phyloP scores from a whole-genome alignment of 2,888 invertebrate species.

The Phyllotreta cruciferae region DNA sequence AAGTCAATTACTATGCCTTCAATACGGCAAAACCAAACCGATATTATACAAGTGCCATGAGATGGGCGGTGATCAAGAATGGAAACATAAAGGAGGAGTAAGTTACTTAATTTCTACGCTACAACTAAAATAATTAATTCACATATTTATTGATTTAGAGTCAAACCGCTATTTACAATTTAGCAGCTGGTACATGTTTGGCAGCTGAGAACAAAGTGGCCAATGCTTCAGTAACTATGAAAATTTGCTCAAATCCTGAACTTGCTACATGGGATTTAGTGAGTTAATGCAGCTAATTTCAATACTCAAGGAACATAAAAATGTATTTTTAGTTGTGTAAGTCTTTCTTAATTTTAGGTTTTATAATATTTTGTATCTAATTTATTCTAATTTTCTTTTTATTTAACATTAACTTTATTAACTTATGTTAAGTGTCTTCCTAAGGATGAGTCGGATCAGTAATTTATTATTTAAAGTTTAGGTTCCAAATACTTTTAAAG shows the following conservation, averaged over 20 bases:
- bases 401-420: too few species aligned
- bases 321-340: too few species aligned
- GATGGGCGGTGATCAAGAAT: slow-evolving; percentile 89
- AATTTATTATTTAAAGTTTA: too few species aligned
- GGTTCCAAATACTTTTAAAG: too few species aligned
- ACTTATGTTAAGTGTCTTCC: too few species aligned
- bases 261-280: slow-evolving; percentile 66
- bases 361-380: too few species aligned
- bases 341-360: too few species aligned
- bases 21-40: slow-evolving; percentile 72
- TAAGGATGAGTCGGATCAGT: too few species aligned
- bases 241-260: slow-evolving; percentile 66
- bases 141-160: slow-evolving; percentile 62
- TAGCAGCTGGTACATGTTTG: slow-evolving; percentile 85
- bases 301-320: too few species aligned
- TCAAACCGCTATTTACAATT: slow-evolving; percentile 81
- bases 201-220: slow-evolving; percentile 62
- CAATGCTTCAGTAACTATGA: slow-evolving; percentile 65
- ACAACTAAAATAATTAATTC: background rate
- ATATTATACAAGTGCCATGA: slow-evolving; percentile 91
- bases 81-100: slow-evolving; percentile 82
- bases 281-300: slow-evolving; percentile 36
- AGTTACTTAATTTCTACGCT: slow-evolving; percentile 36
- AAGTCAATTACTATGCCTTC: slow-evolving; percentile 84
- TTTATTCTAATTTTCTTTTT: too few species aligned